phyloP scores from a whole-genome alignment of 2,888 invertebrate species.

The Neoaliturus tenellus region DNA sequence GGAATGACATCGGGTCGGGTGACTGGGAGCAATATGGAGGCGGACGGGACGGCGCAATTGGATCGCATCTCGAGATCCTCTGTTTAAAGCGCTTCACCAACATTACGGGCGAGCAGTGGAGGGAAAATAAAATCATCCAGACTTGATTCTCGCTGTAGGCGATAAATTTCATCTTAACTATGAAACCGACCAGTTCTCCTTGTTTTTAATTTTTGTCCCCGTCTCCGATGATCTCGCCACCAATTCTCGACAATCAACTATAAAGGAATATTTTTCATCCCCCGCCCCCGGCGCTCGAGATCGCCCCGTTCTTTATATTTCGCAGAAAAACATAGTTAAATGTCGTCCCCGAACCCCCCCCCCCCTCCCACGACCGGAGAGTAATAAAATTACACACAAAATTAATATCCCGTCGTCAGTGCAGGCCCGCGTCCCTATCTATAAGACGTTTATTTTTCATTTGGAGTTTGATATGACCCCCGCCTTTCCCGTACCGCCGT shows the following conservation, averaged over 20 bases:
- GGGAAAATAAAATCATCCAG: conserved; percentile 65
- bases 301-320: conserved; percentile 56
- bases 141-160: conserved; percentile 59
- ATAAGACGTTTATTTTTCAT: conserved; percentile 61
- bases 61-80: conserved; percentile 54
- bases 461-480: conserved; percentile 54
- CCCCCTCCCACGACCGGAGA: conserved; percentile 49
- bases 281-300: conserved; percentile 43
- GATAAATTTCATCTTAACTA: conserved; percentile 63
- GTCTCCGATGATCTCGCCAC: conserved; percentile 58
- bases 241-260: conserved; percentile 64
- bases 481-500: not conserved
- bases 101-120: conserved; percentile 48
- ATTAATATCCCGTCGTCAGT: conserved; percentile 59
- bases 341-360: conserved; percentile 12
- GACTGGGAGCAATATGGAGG: conserved; percentile 5
- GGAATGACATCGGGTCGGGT: not conserved
- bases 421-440: conserved; percentile 48
- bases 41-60: conserved; percentile 13
- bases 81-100: conserved; percentile 50
- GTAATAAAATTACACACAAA: conserved; percentile 61
- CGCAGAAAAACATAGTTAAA: conserved; percentile 57
- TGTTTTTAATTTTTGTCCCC: conserved; percentile 64
- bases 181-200: conserved; percentile 62
- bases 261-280: conserved; percentile 64